Evolutionary conservation across 2,113 vertebrate species (phyloP), one percentile per base, ranked within the genome.

Genomic region (Vulpes vulpes): DNA sequence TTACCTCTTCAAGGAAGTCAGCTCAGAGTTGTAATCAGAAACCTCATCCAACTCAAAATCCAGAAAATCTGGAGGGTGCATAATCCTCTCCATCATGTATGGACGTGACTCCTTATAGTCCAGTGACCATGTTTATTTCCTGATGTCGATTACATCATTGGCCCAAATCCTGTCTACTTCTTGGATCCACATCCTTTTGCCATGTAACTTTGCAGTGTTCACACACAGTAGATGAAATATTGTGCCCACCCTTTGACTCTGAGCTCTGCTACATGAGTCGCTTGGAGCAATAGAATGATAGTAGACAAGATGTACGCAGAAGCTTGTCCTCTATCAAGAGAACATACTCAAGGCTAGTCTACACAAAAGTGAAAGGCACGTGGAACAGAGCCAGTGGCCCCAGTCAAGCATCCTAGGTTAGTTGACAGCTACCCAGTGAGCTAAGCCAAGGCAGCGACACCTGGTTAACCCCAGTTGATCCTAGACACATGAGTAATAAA

Each of bases 401-500:
- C 57, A 81, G 84, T 67, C 69, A 86, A 95, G 16, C 30, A 91
- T 82, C 30, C 83, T 79, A 79, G 11, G 35, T 92, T 30, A 88
- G 65, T 59, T 97, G 95, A 91, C 32, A 86, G 79, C 14, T 59
- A 78, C 92, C 60, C 87, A 94, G 49, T 32, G 43, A 95, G 30
- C n/a, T 83, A 57, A 97, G 55, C 86, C 84, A 97, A 92, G 81
- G 23, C 35, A 83, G 59, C 91, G 30, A 25, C 60, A 53, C 67
- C 73, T 89, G 78, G 82, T 67, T 69, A 87, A 71, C n/a, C 38
- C 83, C 51, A 89, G 49, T 81, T 89, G 32, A 89, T 57, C 78
- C 55, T 89, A 67, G 89, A 91, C 60, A 67, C 49, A 20, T 73
- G 73, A 96, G 38, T n/a, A 96, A 78, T 92, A 82, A 85, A 69